Evolutionary conservation across 2,113 vertebrate species (phyloP), one percentile per base, ranked within the genome.

Genomic region (Sturnus vulgaris): DNA sequence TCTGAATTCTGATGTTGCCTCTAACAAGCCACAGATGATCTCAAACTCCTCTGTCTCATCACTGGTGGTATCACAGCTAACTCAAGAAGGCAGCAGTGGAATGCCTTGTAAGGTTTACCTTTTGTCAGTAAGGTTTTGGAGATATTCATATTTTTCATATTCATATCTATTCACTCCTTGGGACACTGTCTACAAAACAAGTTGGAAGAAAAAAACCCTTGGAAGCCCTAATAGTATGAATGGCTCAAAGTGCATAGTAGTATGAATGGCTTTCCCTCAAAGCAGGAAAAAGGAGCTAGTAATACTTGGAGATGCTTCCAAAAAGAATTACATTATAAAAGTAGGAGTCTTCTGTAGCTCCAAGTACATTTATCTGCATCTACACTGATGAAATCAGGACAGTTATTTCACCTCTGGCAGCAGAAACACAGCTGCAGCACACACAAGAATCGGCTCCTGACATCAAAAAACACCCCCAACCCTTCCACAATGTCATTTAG

Each of bases 401-500:
- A 47, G 42, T 63, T 93, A 81, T 44, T 93, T 95, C 85, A 95
- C 84, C 55, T 57, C 66, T 85, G 75, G 59, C 39, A 89, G 84
- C 73, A 94, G 70, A 84, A 87, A 37, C 56, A 85, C 31, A 91
- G 22, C 70, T 88, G 70, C 56, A 93, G 55, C 66, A 88, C 44
- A 55, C 3, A 9, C 70, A 76, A 63, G 82, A 85, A 89, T 75
- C 37, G 6, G 49, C 44, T 92, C 59, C 24, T 31, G 56, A 84
- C 61, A 91, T 63, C 78, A 63, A 92, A 85, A 87, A 81, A 42
- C 57, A 66, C 3, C 9, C 35, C 31, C 70, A 77, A 53, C 64
- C 14, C 21, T 33, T 68, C 50, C 56, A 77, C 50, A 66, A 40
- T 56, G 80, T 66, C 64, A 83, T 88, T 95, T 88, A 92, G 91